These are phyloP conservation scores for Diarsia mendica DNA, from an alignment of 2,888 invertebrate genomes.

Conservation along the genomic window DNA sequence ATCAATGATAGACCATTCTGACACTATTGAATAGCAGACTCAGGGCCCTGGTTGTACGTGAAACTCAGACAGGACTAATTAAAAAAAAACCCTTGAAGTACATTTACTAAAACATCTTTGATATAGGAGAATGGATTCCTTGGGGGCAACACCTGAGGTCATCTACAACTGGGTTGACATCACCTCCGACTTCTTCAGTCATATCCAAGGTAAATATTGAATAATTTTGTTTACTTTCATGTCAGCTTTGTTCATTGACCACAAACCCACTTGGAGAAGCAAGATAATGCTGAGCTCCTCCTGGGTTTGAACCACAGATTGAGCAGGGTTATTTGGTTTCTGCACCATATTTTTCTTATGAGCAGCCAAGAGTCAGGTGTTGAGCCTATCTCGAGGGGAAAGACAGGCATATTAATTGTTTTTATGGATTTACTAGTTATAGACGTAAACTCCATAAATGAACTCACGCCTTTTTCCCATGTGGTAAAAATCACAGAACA, in stretches of 20 bases:
- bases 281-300: background rate
- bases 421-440: too few relatives aligned
- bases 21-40: too few relatives aligned
- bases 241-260: too few relatives aligned
- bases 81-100: background rate
- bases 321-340: background rate
- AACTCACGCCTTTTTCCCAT: too few relatives aligned
- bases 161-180: conserved; percentile 93
- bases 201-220: conserved; percentile 83
- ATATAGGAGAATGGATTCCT: conserved; percentile 84
- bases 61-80: too few relatives aligned
- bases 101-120: conserved; percentile 22
- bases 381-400: too few relatives aligned
- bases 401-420: too few relatives aligned
- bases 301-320: background rate
- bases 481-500: too few relatives aligned
- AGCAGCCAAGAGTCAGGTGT: background rate
- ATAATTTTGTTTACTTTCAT: background rate
- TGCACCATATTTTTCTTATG: background rate
- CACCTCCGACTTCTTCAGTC: conserved; percentile 88
- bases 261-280: background rate
- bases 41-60: too few relatives aligned
- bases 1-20: too few relatives aligned
- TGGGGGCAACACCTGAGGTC: conserved; percentile 83
- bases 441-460: too few relatives aligned